phyloP scores from a whole-genome alignment of 1,140 invertebrate genomes.

The Leptinotarsa undecemlineata region DNA sequence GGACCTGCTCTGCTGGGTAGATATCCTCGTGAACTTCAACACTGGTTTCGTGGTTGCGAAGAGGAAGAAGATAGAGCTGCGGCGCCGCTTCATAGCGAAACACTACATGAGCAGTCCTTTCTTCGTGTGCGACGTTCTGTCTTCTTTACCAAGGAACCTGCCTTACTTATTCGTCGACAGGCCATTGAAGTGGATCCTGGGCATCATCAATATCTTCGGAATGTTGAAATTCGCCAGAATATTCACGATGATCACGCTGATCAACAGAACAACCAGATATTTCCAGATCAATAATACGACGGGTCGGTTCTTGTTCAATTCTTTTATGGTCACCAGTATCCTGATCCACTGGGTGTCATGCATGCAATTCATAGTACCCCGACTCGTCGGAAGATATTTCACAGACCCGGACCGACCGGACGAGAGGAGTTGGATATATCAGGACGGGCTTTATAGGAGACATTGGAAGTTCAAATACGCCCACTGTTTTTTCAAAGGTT shows the following conservation, averaged over 20 bases:
- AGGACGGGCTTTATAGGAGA: no score
- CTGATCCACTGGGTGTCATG: neutral
- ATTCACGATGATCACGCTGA: neutral
- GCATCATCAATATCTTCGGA: neutral
- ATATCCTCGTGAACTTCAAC: slow-evolving; percentile 31
- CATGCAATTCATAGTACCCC: slow-evolving; percentile 1
- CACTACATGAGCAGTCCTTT: neutral
- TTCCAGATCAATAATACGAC: neutral
- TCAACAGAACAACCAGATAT: neutral
- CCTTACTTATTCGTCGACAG: neutral
- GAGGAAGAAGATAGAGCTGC: slow-evolving; percentile 1
- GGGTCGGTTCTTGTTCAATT: slow-evolving; percentile 12
- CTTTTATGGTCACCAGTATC: neutral
- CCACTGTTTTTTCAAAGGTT: slow-evolving; percentile 31
- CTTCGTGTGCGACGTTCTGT: neutral
- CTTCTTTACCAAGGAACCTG: neutral
- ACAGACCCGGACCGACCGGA: no score
- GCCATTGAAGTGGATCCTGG: neutral
- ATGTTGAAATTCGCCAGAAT: neutral
- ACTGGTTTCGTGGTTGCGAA: slow-evolving; percentile 28
- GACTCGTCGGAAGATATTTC: no score
- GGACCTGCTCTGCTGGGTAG: slow-evolving; percentile 20
- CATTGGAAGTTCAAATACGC: no score
- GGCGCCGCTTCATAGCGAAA: slow-evolving; percentile 1
- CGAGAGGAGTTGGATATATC: no score